Percentiles rank a stretch among this genome's conserved stretches.
Conservation (phyloP, 92 coral and sea anemone genomes). For the Epizoanthus illoricatus region DNA sequence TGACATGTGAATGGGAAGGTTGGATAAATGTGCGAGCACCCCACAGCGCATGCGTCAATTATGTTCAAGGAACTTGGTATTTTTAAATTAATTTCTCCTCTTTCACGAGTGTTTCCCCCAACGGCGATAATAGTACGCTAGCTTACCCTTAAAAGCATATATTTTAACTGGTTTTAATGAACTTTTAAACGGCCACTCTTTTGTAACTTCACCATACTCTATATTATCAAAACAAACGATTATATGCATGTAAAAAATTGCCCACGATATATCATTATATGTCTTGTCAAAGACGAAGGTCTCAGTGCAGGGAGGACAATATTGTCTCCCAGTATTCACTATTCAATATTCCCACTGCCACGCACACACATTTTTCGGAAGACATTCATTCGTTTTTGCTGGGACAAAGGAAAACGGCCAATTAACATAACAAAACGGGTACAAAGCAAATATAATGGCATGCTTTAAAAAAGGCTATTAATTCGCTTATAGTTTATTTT, state of each 20-base stretch:
- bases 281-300: background rate
- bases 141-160: constrained; percentile 10
- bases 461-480: no score
- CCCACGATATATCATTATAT: no score
- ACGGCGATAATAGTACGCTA: constrained; percentile 21
- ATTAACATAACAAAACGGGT: no score
- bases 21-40: background rate
- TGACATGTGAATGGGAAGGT: background rate
- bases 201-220: background rate
- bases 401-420: no score
- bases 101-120: constrained; percentile 14
- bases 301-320: background rate
- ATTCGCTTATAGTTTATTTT: no score
- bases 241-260: no score
- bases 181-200: constrained; percentile 36
- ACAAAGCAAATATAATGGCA: no score
- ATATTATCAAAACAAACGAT: no score
- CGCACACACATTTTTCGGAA: no score
- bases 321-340: no score
- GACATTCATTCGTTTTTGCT: no score
- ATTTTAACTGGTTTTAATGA: constrained; percentile 27
- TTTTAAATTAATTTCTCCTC: background rate
- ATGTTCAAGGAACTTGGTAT: background rate
- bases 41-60: constrained; percentile 24
- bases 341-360: no score